A percentile compares a stretch with the other conserved stretches of the same genome.
phyloP scores from a whole-genome alignment of 2,113 vertebrate genomes.

The Dicerorhinus sumatrensis region DNA sequence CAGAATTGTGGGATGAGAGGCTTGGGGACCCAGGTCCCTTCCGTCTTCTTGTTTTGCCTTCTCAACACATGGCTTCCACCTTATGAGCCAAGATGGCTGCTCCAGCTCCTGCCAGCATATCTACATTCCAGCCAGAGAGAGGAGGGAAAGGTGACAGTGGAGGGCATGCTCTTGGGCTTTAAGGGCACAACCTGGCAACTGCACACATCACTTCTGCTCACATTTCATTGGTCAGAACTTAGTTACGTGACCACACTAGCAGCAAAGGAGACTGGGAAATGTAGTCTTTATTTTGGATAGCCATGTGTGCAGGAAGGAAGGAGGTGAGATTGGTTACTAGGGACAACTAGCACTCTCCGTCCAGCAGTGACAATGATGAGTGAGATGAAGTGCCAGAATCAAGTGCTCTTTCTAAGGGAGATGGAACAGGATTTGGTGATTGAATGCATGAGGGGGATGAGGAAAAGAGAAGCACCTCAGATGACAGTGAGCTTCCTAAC shows the following conservation, averaged over 20 bases:
- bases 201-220: neutral
- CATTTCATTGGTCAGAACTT: neutral
- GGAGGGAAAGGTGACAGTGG: neutral
- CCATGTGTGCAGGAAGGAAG: neutral
- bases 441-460: neutral
- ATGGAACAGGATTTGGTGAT: neutral
- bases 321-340: neutral
- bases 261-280: neutral
- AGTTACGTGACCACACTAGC: neutral
- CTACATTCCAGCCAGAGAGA: neutral
- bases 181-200: neutral
- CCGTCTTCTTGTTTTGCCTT: neutral
- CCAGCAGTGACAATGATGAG: rapidly evolving
- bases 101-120: neutral
- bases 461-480: neutral
- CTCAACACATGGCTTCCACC: neutral
- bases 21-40: neutral
- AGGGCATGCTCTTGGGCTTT: neutral
- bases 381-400: neutral
- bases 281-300: neutral
- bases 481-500: neutral
- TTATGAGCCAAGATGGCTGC: neutral
- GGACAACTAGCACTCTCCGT: neutral
- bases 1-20: neutral
- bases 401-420: neutral